Evolutionary conservation across 1,140 invertebrate genomes (phyloP).

Genomic region (Aphaenogaster floridana): DNA sequence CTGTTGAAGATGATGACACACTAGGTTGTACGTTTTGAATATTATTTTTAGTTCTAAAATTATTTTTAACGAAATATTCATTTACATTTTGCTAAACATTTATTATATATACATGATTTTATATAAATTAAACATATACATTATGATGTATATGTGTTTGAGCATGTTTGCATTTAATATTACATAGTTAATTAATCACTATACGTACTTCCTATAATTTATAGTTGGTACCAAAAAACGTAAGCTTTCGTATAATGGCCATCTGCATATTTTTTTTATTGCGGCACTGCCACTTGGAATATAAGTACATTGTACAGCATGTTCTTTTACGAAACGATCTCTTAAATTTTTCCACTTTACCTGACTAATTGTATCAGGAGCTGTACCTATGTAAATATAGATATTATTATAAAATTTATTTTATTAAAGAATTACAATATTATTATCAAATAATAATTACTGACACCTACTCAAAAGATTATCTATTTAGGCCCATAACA

Average conservation of each 20-base stretch:
- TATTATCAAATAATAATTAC: not conserved
- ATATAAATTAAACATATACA: too few species aligned
- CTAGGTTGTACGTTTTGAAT: too few species aligned
- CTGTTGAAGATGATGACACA: too few species aligned
- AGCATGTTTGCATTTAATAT: too few species aligned
- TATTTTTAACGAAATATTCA: too few species aligned
- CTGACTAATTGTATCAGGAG: not conserved
- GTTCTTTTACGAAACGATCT: not conserved
- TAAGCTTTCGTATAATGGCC: not conserved
- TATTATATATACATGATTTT: too few species aligned
- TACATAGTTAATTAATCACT: too few species aligned
- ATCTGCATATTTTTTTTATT: not conserved
- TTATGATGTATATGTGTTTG: too few species aligned
- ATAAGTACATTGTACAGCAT: not conserved
- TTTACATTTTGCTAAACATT: too few species aligned
- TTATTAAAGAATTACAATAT: not conserved
- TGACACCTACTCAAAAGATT: not conserved
- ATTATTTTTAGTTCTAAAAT: too few species aligned
- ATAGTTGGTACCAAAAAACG: not conserved
- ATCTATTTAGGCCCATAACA: not conserved
- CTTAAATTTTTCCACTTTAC: not conserved
- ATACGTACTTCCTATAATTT: not conserved
- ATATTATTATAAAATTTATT: not conserved
- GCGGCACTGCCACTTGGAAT: slow-evolving; percentile 1
- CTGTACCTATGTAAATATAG: not conserved